Conservation (phyloP, 2,113 vertebrate genomes). For the Amia ocellicauda region DNA sequence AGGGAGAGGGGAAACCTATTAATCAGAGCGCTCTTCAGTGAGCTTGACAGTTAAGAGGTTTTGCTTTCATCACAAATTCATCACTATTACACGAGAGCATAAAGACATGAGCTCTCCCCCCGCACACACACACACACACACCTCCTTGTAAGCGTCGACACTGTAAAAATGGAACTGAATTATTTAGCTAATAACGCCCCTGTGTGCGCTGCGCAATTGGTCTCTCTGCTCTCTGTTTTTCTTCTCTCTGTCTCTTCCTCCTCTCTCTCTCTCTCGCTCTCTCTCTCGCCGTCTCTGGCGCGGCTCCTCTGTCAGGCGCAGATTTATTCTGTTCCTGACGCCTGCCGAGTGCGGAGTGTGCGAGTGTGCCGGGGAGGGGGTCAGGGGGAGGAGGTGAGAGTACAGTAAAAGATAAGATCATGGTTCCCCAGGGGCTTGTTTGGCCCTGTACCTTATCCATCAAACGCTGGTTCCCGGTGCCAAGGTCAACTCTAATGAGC, state of each 20-base stretch:
- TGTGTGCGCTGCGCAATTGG: slow-evolving; percentile 56
- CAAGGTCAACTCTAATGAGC: slow-evolving; percentile 98
- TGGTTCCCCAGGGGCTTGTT: slow-evolving; percentile 81
- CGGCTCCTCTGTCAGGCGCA: slow-evolving; percentile 72
- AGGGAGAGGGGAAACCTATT: not conserved
- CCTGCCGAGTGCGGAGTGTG: slow-evolving; percentile 63
- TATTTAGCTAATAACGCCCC: slow-evolving; percentile 66
- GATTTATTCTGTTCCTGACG: slow-evolving; percentile 90
- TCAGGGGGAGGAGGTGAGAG: slow-evolving; percentile 73
- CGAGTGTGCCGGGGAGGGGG: slow-evolving; percentile 71
- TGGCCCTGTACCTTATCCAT: slow-evolving; percentile 85
- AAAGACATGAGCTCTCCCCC: too few relatives aligned
- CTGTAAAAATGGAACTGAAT: slow-evolving; percentile 43
- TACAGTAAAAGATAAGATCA: slow-evolving; percentile 91
- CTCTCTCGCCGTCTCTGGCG: slow-evolving; percentile 34
- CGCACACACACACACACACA: not conserved
- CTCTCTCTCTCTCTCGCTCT: slow-evolving; percentile 53
- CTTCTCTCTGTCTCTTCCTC: slow-evolving; percentile 39
- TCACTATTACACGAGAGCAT: slow-evolving; percentile 17
- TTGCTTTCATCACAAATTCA: slow-evolving; percentile 47
- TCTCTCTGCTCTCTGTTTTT: slow-evolving; percentile 54
- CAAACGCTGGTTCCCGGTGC: slow-evolving; percentile 79
- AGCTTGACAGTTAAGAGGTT: slow-evolving; percentile 37
- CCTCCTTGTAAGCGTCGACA: slow-evolving; percentile 21
- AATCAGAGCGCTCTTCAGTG: too few relatives aligned